Conservation (phyloP, 2,113 vertebrate genomes). For the Scopus umbretta region DNA sequence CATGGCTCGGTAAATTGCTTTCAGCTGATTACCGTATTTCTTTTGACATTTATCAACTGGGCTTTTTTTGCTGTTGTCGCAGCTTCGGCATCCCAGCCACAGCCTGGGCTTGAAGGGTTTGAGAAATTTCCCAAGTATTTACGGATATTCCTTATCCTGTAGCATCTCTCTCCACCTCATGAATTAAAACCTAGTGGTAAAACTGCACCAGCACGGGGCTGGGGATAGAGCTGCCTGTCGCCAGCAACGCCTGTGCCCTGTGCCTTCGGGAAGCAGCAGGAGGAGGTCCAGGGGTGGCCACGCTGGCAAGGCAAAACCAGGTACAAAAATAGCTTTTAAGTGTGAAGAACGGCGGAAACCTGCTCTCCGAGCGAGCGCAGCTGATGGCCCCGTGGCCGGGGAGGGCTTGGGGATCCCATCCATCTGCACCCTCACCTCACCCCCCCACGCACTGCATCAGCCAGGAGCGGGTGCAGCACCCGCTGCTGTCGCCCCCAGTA, state of each 20-base stretch:
- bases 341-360: neutral
- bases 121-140: neutral
- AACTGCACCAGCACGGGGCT: fast-evolving
- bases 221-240: neutral
- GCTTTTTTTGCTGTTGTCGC: conserved; percentile 60
- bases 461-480: neutral
- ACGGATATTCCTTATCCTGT: neutral
- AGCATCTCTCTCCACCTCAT: neutral
- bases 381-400: fast-evolving
- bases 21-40: conserved; percentile 91
- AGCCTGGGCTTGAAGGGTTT: neutral
- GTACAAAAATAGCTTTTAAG: neutral
- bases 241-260: too few relatives aligned
- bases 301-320: neutral
- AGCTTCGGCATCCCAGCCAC: neutral
- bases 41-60: conserved; percentile 91
- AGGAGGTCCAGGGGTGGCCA: neutral
- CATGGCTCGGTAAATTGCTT: conserved; percentile 91
- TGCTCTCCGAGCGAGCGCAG: fast-evolving
- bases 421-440: too few relatives aligned
- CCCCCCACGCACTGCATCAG: neutral
- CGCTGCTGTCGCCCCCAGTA: too few relatives aligned
- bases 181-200: neutral
- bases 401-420: neutral
- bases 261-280: neutral